Conservation (phyloP, 2,797 vertebrate genomes). For the Sebastes itinus region DNA sequence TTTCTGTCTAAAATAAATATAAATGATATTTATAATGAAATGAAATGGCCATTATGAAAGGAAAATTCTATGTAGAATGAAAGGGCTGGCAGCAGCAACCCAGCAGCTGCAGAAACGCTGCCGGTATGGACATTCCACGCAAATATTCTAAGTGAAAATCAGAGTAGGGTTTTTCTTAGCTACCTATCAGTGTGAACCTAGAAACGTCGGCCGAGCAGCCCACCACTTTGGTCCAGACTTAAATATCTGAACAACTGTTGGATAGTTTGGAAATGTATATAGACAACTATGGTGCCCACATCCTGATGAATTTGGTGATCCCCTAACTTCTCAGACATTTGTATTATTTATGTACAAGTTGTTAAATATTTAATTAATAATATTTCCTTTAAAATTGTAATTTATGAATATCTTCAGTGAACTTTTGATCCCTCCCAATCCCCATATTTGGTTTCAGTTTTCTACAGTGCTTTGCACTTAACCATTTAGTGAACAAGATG, state of each 20-base stretch:
- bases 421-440: background rate
- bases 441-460: background rate
- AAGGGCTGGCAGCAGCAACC: too few species aligned
- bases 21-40: too few species aligned
- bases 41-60: too few species aligned
- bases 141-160: too few species aligned
- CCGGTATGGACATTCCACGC: too few species aligned
- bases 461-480: background rate
- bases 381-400: background rate
- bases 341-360: background rate
- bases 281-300: background rate
- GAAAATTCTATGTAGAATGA: too few species aligned
- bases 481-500: background rate
- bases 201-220: background rate
- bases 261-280: background rate
- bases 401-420: background rate
- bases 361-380: background rate
- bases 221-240: background rate
- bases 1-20: too few species aligned
- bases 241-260: background rate
- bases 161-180: too few species aligned
- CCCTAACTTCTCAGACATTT: background rate
- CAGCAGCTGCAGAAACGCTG: too few species aligned
- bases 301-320: background rate
- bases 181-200: background rate